Base-by-base conservation (phyloP, 2,888 invertebrate species). In the Metallyticus violacea region DNA sequence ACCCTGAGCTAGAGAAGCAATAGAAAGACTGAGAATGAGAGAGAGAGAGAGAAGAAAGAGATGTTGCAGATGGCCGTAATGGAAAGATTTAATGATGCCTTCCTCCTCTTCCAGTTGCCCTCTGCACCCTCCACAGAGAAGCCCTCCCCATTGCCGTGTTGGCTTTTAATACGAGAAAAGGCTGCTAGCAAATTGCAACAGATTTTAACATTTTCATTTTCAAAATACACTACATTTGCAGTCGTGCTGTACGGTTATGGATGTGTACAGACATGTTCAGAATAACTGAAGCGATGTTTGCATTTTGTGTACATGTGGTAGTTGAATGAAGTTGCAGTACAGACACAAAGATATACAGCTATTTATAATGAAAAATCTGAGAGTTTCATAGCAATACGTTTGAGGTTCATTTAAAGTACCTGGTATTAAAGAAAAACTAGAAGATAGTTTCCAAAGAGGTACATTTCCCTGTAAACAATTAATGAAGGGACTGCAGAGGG, bases 21-120 rank as follows among this genome's bases (percentile, higher is more conserved):
- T 62, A 62, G 40, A 62, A 62, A 62, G 40, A 22, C 40, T 62
- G 40, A 62, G 40, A 62, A 62, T 62, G 76, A 29, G 79, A 26
- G 79, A 27, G 26, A 79, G 85, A 84, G 84, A 84, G 25, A 6
- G 28, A 79, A 79, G 85, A 79, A 79, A 79, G 85, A 79, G 79
- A 91, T 89, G 91, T 91, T 91, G 90, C 91, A 92, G 92, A 91
- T 92, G 91, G 91, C 91, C 91, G 91, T 92, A 91, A 92, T 92
- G 91, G 91, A 91, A 83, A 90, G 90, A 90, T 91, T 91, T 91
- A 91, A 91, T 91, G 91, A 90, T 90, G 90, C 90, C 90, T 83
- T 77, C 77, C 77, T 83, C 40, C 81, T 30, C 81, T 30, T 30
- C 81, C 29, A 30, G 25, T 81, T 81, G 29, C 80, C 62, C 81